Conservation (phyloP, 2,113 vertebrate genomes). For the Atlantisia rogersi region DNA sequence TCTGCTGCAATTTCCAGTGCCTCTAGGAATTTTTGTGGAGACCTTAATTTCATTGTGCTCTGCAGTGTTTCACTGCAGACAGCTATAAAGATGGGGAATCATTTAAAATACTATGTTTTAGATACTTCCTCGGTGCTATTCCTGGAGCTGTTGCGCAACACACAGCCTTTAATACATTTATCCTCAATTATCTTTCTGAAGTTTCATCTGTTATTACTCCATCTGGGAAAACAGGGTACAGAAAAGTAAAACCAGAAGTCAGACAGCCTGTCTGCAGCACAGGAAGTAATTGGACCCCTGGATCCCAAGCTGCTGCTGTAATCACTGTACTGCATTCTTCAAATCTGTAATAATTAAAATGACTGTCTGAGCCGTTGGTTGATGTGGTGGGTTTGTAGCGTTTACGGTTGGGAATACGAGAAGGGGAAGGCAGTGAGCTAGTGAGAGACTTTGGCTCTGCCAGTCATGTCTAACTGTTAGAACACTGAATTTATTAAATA, state of each 20-base stretch:
- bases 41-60: not conserved
- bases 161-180: not conserved
- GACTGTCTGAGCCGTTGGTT: not conserved
- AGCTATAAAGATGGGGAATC: not conserved
- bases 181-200: conserved; percentile 12
- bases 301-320: conserved; percentile 22
- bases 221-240: not conserved
- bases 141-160: not conserved
- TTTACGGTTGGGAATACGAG: not conserved
- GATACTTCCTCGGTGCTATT: not conserved
- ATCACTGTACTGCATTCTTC: conserved; percentile 20
- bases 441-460: not conserved
- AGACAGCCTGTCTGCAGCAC: conserved; percentile 25
- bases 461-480: not conserved
- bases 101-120: not conserved
- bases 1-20: not conserved
- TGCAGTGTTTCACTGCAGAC: not conserved
- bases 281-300: conserved; percentile 20
- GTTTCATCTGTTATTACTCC: conserved; percentile 22
- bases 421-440: not conserved
- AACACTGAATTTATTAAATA: not conserved
- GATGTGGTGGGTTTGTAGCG: not conserved
- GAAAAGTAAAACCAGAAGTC: conserved; percentile 44
- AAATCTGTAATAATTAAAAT: conserved; percentile 43
- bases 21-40: not conserved